Evolutionary conservation across 2,113 vertebrate genomes (phyloP), one percentile per base, ranked within the genome.

Genomic region (Motacilla tschutschensis): DNA sequence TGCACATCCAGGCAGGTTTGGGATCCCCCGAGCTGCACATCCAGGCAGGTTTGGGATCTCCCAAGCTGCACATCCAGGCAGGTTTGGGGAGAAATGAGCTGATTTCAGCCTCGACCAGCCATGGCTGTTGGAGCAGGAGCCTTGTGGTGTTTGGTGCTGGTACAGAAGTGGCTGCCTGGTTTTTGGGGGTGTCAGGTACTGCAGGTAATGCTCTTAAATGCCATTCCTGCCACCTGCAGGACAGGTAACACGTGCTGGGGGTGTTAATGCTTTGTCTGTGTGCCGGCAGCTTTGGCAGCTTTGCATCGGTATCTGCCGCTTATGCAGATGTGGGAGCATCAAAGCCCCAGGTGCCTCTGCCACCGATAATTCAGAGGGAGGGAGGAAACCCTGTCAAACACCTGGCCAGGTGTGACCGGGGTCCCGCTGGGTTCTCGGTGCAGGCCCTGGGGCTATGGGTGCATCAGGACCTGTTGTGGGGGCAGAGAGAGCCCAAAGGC

Each of bases 241-340:
- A 28, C 46, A 28, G 83, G 33, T 71, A 63, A 36, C 70, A 44
- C 88, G 92, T 71, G 91, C 62, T 89, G 66, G 40, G 74, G 43
- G 88, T 88, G 94, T 83, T 20, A 95, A 95, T 60, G 7, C 75
- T 79, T 55, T 31, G 17, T 59, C 79, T 79, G 0, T 79, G 73
- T 41, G 46, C 2, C 1, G 1, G 17, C 69, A 21, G 78, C 79
- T 91, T 88, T 91, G 88, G 17, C 69, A 21, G 78, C 79, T 91
- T 89, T 92, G 86, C 90, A 91, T 93, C 16, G 2, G 65, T 75
- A 92, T 94, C 91, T 91, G 73, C 29, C 33, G 86, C 54, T 94
- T 88, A 92, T 94, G 94, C 55, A 92, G 91, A 92, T 78, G 33
- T 6, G 48, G 57, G 5, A 78, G 74, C 91, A 94, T 95, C 94